phyloP scores from a whole-genome alignment of 2,888 invertebrate genomes.

The Eupithecia subumbrata region DNA sequence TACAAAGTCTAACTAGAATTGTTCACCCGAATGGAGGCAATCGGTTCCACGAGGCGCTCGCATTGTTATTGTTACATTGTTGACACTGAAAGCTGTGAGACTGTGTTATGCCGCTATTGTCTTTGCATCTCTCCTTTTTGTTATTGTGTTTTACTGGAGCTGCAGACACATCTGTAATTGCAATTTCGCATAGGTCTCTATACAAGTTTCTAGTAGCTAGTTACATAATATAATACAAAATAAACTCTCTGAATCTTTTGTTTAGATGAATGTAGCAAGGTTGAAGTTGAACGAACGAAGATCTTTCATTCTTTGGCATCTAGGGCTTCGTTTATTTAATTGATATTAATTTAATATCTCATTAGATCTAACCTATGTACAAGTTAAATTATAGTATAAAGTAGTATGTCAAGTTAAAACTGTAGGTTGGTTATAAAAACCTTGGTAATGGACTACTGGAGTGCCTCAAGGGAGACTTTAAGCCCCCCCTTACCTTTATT shows the following conservation, averaged over 20 bases:
- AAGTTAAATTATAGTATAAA: no score
- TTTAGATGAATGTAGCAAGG: background rate
- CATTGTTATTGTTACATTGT: slow-evolving; percentile 50
- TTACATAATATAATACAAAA: no score
- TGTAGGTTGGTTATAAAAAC: background rate
- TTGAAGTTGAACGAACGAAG: background rate
- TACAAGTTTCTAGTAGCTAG: background rate
- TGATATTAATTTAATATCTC: background rate
- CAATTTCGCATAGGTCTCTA: background rate
- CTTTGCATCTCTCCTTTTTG: slow-evolving; percentile 33
- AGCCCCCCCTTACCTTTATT: background rate
- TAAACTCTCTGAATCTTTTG: background rate
- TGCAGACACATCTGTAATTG: background rate
- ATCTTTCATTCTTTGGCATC: background rate
- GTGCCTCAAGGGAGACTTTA: background rate
- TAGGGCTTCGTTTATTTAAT: background rate
- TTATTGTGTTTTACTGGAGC: slow-evolving; percentile 16
- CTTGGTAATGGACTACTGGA: background rate
- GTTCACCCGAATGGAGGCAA: slow-evolving; percentile 49
- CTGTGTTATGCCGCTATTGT: slow-evolving; percentile 39
- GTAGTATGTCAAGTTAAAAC: background rate
- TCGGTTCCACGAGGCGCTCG: slow-evolving; percentile 46
- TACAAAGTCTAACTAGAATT: slow-evolving; percentile 13
- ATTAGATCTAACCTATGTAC: background rate
- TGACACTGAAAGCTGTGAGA: slow-evolving; percentile 37